Percentiles rank a stretch among this genome's conserved stretches.
Conservation (phyloP, 2,888 invertebrate genomes). For the Portevinia maculata region DNA sequence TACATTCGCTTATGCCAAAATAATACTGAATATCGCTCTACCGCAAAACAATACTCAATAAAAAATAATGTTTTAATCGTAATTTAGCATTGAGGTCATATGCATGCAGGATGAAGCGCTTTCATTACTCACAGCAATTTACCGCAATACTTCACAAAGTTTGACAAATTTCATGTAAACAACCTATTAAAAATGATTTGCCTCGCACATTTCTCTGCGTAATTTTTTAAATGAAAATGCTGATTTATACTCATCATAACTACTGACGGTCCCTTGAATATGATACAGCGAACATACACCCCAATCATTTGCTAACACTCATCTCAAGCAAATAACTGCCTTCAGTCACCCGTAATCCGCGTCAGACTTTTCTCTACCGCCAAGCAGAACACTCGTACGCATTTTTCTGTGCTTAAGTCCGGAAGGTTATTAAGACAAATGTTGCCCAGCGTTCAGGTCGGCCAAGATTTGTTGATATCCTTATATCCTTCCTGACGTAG, state of each 20-base stretch:
- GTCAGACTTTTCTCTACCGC: not conserved
- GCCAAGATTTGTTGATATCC: slow-evolving; percentile 52
- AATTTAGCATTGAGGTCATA: too few relatives aligned
- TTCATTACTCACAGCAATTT: too few relatives aligned
- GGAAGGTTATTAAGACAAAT: slow-evolving; percentile 58
- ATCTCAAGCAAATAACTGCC: slow-evolving; percentile 34
- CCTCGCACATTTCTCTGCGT: not conserved
- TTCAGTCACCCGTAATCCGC: slow-evolving; percentile 49
- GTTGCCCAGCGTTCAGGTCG: slow-evolving; percentile 16
- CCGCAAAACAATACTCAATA: too few relatives aligned
- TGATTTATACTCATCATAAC: slow-evolving; percentile 41
- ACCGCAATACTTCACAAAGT: too few relatives aligned
- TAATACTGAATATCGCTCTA: too few relatives aligned
- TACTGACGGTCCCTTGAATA: slow-evolving; percentile 30
- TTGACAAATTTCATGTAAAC: too few relatives aligned
- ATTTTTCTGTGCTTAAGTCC: slow-evolving; percentile 26
- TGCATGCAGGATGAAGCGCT: too few relatives aligned
- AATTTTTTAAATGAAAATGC: slow-evolving; percentile 5
- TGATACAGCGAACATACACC: slow-evolving; percentile 47
- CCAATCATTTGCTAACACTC: slow-evolving; percentile 53
- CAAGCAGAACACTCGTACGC: not conserved
- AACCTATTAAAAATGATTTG: too few relatives aligned
- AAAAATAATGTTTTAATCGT: too few relatives aligned
- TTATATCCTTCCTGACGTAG: slow-evolving; percentile 36
- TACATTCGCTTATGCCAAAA: too few relatives aligned